Evolutionary conservation across 2,888 invertebrate species (phyloP).

Genomic region (Morinoia aosen): DNA sequence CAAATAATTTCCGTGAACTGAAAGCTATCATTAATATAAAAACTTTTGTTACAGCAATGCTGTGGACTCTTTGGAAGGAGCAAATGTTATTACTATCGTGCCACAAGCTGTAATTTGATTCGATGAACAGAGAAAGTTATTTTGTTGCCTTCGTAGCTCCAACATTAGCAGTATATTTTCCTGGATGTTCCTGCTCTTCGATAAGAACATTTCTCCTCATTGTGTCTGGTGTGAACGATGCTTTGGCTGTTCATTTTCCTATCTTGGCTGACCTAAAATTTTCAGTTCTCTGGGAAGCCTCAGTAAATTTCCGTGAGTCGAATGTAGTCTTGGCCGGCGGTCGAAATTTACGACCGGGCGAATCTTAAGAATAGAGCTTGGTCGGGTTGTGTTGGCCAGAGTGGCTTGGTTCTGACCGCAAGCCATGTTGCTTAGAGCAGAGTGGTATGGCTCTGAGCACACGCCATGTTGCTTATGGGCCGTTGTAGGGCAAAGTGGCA

Average conservation of each 20-base stretch:
- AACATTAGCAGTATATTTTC: neutral
- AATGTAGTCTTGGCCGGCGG: slow-evolving; percentile 46
- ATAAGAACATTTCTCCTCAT: neutral
- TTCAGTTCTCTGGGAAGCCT: slow-evolving; percentile 29
- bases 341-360: slow-evolving; percentile 47
- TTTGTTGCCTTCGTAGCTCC: neutral
- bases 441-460: neutral
- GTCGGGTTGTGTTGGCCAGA: slow-evolving; percentile 31
- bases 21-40: neutral
- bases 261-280: slow-evolving; percentile 46
- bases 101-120: neutral
- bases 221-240: neutral
- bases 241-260: slow-evolving; percentile 35
- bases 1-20: neutral
- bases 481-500: slow-evolving; percentile 5
- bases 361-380: slow-evolving; percentile 48
- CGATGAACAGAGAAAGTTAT: neutral
- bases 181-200: neutral
- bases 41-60: neutral
- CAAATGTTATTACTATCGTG: neutral
- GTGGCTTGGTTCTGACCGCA: neutral
- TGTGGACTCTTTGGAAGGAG: neutral
- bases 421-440: slow-evolving; percentile 41
- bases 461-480: slow-evolving; percentile 34
- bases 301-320: slow-evolving; percentile 51